Evolutionary conservation across 2,888 invertebrate genomes (phyloP).

Genomic region (Tinea semifulvella): DNA sequence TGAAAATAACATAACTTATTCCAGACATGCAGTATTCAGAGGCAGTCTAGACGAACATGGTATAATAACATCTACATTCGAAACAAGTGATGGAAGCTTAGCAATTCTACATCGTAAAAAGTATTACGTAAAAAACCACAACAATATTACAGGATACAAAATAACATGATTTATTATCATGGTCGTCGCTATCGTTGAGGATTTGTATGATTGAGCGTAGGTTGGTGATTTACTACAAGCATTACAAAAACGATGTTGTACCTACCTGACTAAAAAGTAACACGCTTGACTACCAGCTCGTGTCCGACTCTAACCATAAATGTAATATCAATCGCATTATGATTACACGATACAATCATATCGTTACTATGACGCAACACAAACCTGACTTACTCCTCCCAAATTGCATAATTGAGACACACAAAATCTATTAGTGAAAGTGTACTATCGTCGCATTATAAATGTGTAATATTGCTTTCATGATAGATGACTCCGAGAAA

Average conservation of each 20-base stretch:
- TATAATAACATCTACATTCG: too few species aligned
- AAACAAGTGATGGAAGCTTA: too few species aligned
- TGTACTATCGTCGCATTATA: conserved; percentile 46
- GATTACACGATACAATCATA: conserved; percentile 12
- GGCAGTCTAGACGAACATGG: too few species aligned
- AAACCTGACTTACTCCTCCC: conserved; percentile 17
- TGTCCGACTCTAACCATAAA: conserved; percentile 10
- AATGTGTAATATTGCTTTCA: conserved; percentile 41
- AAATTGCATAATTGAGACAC: conserved; percentile 49
- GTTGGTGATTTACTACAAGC: too few species aligned
- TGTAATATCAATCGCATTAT: conserved; percentile 14
- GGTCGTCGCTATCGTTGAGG: not conserved
- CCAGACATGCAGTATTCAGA: too few species aligned
- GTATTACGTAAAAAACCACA: not conserved
- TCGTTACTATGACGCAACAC: not conserved
- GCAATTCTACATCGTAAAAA: too few species aligned
- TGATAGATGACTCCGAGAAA: conserved; percentile 37
- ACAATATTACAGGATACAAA: conserved; percentile 2
- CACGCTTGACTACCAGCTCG: conserved; percentile 5
- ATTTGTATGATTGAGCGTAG: conserved; percentile 14
- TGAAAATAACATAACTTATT: too few species aligned
- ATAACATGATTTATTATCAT: conserved; percentile 4
- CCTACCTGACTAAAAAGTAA: not conserved
- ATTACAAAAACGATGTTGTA: too few species aligned
- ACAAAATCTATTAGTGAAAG: conserved; percentile 54